Evolutionary conservation across 2,113 vertebrate genomes (phyloP).

Genomic region (Chloropsis cyanopogon): DNA sequence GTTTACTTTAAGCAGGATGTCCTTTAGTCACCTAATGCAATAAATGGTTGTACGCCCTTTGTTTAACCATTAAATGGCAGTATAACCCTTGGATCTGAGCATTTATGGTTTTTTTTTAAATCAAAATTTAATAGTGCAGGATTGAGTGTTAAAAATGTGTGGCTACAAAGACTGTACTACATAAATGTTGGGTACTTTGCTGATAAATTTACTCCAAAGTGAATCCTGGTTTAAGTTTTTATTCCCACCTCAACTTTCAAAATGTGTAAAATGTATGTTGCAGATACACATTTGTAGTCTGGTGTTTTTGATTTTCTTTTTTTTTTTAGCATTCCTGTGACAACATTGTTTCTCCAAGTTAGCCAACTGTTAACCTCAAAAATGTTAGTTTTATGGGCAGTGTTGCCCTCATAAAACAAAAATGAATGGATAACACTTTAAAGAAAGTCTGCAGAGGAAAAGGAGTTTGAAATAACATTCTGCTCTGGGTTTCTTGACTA

Average conservation of each 20-base stretch:
- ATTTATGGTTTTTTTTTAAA: conserved; percentile 20
- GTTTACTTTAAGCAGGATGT: conserved; percentile 28
- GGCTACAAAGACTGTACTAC: background rate
- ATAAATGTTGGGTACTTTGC: background rate
- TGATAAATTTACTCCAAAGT: background rate
- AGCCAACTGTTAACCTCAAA: conserved; percentile 57
- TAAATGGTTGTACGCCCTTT: background rate
- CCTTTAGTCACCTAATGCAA: background rate
- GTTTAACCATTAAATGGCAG: conserved; percentile 14
- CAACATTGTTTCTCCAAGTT: conserved; percentile 45
- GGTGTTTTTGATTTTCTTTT: background rate
- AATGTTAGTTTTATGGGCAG: conserved; percentile 49
- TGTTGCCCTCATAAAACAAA: conserved; percentile 59
- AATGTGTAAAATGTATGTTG: background rate
- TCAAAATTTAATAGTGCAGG: background rate
- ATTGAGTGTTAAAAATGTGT: background rate
- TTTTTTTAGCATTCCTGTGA: background rate
- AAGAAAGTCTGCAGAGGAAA: conserved; percentile 11
- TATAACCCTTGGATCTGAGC: background rate
- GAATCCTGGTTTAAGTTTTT: background rate
- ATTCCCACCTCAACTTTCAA: background rate
- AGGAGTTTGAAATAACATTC: conserved; percentile 60
- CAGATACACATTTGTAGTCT: background rate
- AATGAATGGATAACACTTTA: conserved; percentile 42
- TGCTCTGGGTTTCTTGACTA: conserved; percentile 31